Percentiles rank a stretch among this genome's conserved stretches.
Evolutionary conservation across 2,797 vertebrate genomes (phyloP).

Genomic region (Anniella stebbinsi): DNA sequence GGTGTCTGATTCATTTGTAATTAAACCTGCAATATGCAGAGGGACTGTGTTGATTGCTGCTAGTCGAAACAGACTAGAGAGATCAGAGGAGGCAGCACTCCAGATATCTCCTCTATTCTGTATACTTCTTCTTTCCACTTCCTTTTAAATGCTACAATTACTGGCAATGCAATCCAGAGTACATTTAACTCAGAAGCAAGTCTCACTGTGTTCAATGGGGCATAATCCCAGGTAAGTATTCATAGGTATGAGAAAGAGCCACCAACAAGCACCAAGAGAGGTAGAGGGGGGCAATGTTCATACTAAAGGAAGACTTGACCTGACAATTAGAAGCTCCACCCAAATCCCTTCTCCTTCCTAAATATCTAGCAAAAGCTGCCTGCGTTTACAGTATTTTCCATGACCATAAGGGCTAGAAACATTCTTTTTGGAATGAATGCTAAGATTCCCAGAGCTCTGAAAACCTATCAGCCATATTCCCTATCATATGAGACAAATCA

Average conservation of each 20-base stretch:
- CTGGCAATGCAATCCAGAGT: not conserved
- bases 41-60: not conserved
- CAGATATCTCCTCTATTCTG: not conserved
- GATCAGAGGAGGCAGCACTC: not conserved
- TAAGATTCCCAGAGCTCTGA: not conserved
- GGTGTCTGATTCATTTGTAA: not conserved
- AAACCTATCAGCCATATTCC: not conserved
- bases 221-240: not conserved
- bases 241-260: not conserved
- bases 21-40: not conserved
- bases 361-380: not conserved
- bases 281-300: not conserved
- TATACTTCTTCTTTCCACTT: not conserved
- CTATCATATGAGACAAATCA: not conserved
- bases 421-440: not conserved
- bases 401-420: not conserved
- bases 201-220: not conserved
- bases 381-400: not conserved
- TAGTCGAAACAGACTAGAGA: not conserved
- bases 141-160: not conserved
- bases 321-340: not conserved
- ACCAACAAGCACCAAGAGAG: not conserved
- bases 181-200: not conserved
- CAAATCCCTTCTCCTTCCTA: not conserved
- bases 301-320: not conserved